These are phyloP conservation scores for Grapholita molesta DNA, from an alignment of 1,140 invertebrate genomes.

Conservation along the genomic window DNA sequence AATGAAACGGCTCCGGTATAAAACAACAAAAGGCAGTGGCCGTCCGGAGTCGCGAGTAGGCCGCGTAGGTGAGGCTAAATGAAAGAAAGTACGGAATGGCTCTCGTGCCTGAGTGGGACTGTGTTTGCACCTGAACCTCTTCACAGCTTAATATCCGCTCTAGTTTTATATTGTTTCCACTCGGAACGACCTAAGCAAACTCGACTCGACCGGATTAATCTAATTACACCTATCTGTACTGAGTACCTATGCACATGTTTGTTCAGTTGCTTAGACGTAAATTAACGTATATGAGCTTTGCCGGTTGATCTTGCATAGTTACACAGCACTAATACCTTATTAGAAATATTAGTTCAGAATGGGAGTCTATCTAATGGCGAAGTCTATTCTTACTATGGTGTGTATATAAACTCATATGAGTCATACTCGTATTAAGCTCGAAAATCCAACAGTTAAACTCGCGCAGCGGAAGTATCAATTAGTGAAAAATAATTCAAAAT, in stretches of 20 bases:
- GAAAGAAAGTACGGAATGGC: conserved; percentile 17
- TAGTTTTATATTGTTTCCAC: conserved; percentile 57
- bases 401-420: too few relatives aligned
- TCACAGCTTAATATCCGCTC: conserved; percentile 63
- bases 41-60: neutral
- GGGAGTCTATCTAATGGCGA: too few relatives aligned
- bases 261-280: conserved; percentile 28
- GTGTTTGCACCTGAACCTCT: conserved; percentile 57
- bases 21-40: conserved; percentile 3
- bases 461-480: too few relatives aligned
- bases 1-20: conserved; percentile 1
- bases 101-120: conserved; percentile 3
- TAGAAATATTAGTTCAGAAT: too few relatives aligned
- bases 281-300: conserved; percentile 1
- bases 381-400: too few relatives aligned
- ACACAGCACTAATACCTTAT: neutral
- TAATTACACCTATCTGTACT: conserved; percentile 50
- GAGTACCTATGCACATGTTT: conserved; percentile 31
- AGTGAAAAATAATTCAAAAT: too few relatives aligned
- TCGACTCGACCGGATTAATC: conserved; percentile 55
- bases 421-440: too few relatives aligned
- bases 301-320: neutral
- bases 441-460: too few relatives aligned
- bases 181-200: conserved; percentile 60
- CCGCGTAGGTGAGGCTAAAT: conserved; percentile 13